Evolutionary conservation across 2,888 invertebrate species (phyloP).

Genomic region (Oligia latruncula): DNA sequence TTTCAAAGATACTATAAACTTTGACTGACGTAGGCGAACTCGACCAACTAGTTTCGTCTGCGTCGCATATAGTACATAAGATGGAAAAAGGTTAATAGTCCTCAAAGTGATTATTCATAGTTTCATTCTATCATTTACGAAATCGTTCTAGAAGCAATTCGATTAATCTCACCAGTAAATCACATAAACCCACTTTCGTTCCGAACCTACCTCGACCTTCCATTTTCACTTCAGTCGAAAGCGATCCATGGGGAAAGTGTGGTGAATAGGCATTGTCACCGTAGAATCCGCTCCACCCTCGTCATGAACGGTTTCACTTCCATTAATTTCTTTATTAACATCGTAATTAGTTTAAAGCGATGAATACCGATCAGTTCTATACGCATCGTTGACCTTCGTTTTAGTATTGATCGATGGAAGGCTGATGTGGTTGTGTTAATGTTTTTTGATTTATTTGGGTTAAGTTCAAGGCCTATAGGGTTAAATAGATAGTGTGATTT

Average conservation of each 20-base stretch:
- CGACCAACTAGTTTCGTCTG: background rate
- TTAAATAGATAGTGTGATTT: background rate
- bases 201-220: slow-evolving; percentile 27
- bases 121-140: too few relatives aligned
- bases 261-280: slow-evolving; percentile 66
- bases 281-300: slow-evolving; percentile 52
- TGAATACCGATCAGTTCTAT: slow-evolving; percentile 20
- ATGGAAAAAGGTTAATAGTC: background rate
- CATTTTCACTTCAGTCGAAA: slow-evolving; percentile 64
- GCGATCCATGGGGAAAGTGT: slow-evolving; percentile 71
- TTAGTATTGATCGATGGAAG: slow-evolving; percentile 3
- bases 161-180: slow-evolving; percentile 19
- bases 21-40: background rate
- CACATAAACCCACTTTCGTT: slow-evolving; percentile 42
- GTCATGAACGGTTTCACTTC: slow-evolving; percentile 59
- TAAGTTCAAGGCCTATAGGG: background rate
- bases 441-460: background rate
- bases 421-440: background rate
- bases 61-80: background rate
- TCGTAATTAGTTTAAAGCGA: slow-evolving; percentile 37
- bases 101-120: background rate
- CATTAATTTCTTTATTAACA: slow-evolving; percentile 59
- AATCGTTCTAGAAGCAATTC: too few relatives aligned
- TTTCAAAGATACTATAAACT: background rate
- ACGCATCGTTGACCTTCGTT: slow-evolving; percentile 28